phyloP scores from a whole-genome alignment of 2,113 vertebrate species.

The Rhinopomastus cyanomelas region DNA sequence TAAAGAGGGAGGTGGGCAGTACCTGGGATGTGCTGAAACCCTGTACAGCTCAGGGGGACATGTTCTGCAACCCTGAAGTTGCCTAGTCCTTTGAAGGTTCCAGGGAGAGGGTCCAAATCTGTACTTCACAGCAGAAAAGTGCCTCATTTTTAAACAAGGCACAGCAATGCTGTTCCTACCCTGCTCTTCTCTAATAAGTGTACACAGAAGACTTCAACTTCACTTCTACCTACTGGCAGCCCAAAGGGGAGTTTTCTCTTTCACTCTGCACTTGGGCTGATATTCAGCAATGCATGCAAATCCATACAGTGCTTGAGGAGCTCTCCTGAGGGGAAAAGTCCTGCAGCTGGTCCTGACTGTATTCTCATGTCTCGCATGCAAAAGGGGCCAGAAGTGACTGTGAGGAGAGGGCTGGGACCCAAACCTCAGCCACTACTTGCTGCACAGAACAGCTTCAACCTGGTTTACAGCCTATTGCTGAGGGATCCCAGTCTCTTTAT shows the following conservation, averaged over 20 bases:
- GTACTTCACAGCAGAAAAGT: neutral
- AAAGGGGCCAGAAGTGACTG: neutral
- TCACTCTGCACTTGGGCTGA: neutral
- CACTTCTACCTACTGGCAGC: neutral
- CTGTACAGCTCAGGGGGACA: neutral
- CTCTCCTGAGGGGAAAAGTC: neutral
- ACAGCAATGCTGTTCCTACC: neutral
- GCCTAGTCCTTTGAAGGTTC: neutral
- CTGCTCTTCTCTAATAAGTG: neutral
- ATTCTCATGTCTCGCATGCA: neutral
- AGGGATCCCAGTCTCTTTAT: neutral
- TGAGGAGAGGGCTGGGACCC: neutral
- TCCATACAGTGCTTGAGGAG: neutral
- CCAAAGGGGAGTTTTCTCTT: neutral
- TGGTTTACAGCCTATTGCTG: fast-evolving
- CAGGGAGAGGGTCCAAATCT: neutral
- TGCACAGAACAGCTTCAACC: neutral
- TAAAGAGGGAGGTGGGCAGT: neutral
- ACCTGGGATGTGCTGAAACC: neutral
- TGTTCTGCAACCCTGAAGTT: fast-evolving
- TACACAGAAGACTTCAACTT: neutral
- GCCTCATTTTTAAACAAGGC: neutral
- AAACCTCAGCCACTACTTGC: neutral
- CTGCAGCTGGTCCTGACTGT: neutral
- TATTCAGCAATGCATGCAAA: neutral